Conservation (phyloP, 2,113 vertebrate genomes). For the Bombycilla garrulus region DNA sequence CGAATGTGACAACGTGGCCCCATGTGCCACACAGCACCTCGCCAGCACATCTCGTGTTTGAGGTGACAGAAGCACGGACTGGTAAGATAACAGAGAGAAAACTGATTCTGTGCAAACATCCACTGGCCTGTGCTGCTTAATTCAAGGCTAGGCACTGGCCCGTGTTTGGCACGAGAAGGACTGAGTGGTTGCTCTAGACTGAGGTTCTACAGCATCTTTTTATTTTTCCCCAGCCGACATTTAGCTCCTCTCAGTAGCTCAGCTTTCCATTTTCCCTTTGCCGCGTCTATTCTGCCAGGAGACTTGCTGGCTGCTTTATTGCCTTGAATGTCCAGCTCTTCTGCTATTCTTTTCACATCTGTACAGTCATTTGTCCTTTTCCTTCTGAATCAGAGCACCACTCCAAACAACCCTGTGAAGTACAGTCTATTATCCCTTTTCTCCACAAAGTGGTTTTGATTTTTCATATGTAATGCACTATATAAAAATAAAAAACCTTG, state of each 20-base stretch:
- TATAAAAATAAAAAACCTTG: slow-evolving; percentile 47
- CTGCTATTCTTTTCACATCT: not conserved
- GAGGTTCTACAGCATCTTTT: not conserved
- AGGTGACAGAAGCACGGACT: not conserved
- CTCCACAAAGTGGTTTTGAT: not conserved
- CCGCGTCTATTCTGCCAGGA: not conserved
- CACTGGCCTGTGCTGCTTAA: not conserved
- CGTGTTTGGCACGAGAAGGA: not conserved
- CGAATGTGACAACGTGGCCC: fast-evolving
- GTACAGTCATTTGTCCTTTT: slow-evolving; percentile 32
- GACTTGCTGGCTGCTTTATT: not conserved
- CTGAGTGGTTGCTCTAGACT: not conserved
- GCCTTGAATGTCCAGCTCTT: slow-evolving; percentile 14
- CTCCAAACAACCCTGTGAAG: slow-evolving; percentile 2
- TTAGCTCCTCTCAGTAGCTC: not conserved
- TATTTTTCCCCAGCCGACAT: not conserved
- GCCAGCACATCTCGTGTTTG: fast-evolving
- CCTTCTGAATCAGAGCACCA: slow-evolving; percentile 26
- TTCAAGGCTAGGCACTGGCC: not conserved
- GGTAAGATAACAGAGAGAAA: not conserved
- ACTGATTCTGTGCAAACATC: not conserved
- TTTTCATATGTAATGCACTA: slow-evolving; percentile 22
- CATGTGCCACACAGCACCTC: not conserved
- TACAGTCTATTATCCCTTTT: slow-evolving; percentile 17
- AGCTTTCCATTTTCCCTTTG: not conserved